Evolutionary conservation across 2,888 invertebrate genomes (phyloP).

Genomic region (Amblyteles armatorius): DNA sequence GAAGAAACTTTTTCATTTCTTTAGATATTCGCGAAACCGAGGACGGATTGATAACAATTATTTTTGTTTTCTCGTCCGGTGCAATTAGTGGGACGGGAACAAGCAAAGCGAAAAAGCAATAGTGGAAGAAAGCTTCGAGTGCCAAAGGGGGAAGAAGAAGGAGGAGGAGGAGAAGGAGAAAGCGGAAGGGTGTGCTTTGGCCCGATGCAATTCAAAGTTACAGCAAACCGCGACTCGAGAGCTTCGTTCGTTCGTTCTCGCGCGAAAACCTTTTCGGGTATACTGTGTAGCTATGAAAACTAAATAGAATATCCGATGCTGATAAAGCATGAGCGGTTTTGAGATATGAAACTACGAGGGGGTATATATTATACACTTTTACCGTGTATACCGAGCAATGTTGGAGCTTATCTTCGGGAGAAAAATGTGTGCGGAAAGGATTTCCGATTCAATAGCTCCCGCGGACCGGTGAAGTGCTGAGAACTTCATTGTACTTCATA

Average conservation of each 20-base stretch:
- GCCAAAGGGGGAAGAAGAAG: neutral
- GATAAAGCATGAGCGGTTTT: conserved; percentile 51
- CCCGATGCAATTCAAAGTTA: conserved; percentile 56
- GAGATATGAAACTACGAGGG: conserved; percentile 49
- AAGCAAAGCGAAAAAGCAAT: neutral
- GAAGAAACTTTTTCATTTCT: neutral
- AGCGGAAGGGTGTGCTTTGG: conserved; percentile 23
- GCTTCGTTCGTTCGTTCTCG: conserved; percentile 42
- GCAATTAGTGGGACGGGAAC: conserved; percentile 36
- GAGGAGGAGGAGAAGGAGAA: neutral
- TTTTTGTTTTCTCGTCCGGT: conserved; percentile 6
- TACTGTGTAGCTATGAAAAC: conserved; percentile 39
- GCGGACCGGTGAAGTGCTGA: conserved; percentile 23
- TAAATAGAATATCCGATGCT: conserved; percentile 48
- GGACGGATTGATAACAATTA: conserved; percentile 32
- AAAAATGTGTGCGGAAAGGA: conserved; percentile 28
- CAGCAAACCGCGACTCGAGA: conserved; percentile 48
- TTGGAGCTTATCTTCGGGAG: conserved; percentile 18
- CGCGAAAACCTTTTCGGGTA: conserved; percentile 28
- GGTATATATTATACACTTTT: conserved; percentile 13
- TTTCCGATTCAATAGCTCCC: conserved; percentile 40
- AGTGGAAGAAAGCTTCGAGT: neutral
- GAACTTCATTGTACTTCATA: conserved; percentile 23
- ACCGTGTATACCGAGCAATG: conserved; percentile 12
- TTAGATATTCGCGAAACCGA: conserved; percentile 22